Evolutionary conservation across 2,888 invertebrate genomes (phyloP).

Genomic region (Clivina fossor): DNA sequence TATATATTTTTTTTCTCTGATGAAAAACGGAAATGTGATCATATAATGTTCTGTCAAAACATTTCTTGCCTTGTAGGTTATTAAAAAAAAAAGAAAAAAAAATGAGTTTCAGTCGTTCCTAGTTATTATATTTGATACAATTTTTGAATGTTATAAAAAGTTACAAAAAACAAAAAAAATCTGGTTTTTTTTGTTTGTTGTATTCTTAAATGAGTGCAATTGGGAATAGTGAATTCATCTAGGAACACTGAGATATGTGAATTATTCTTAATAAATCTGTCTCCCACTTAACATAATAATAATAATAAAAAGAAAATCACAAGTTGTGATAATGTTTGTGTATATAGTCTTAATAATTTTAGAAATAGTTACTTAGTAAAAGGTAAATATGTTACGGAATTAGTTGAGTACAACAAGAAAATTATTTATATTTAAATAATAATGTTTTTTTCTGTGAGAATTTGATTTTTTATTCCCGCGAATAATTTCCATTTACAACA

Average conservation of each 20-base stretch:
- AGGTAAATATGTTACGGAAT: constrained; percentile 29
- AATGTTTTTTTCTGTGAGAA: constrained; percentile 32
- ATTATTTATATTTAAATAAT: constrained; percentile 32
- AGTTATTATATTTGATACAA: constrained; percentile 14
- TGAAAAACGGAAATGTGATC: constrained; percentile 29
- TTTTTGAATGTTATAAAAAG: constrained; percentile 18
- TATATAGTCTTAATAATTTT: constrained; percentile 29
- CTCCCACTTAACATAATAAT: constrained; percentile 20
- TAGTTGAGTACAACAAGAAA: constrained; percentile 27
- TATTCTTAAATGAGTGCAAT: constrained; percentile 12
- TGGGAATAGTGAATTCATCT: constrained; percentile 14
- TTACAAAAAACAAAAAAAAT: constrained; percentile 8
- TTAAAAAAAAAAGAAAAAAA: no score
- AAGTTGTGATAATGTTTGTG: constrained; percentile 32
- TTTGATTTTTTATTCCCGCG: no score
- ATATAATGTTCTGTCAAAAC: constrained; percentile 26
- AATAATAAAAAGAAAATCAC: no score
- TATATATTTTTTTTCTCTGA: background rate
- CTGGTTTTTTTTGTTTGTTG: constrained; percentile 2
- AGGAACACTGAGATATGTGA: constrained; percentile 20
- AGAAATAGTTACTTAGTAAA: constrained; percentile 20
- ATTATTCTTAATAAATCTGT: constrained; percentile 26
- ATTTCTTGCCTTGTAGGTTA: constrained; percentile 33
- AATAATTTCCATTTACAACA: no score
- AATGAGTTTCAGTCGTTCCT: constrained; percentile 21